phyloP scores from a whole-genome alignment of 2,888 invertebrate species.

The Thera britannica region DNA sequence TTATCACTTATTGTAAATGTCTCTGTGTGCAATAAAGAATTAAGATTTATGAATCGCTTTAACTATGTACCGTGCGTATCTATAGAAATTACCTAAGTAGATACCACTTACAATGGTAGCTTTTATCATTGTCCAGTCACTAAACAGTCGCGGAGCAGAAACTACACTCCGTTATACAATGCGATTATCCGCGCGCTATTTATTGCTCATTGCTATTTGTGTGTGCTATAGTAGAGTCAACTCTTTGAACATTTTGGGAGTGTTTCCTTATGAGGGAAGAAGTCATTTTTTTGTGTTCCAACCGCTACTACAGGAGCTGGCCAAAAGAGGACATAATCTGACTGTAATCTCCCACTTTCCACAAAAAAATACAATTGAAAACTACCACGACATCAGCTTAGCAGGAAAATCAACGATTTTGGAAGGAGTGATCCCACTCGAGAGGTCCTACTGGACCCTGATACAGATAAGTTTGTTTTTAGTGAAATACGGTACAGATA shows the following conservation, averaged over 20 bases:
- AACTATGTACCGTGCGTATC: neutral
- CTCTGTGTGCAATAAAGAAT: too few relatives aligned
- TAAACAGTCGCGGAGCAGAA: constrained; percentile 21
- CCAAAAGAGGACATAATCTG: constrained; percentile 86
- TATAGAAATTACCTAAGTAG: neutral
- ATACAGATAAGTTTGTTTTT: constrained; percentile 52
- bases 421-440: constrained; percentile 56
- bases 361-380: constrained; percentile 58
- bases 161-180: constrained; percentile 29
- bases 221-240: constrained; percentile 45
- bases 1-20: too few relatives aligned
- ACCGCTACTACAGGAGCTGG: constrained; percentile 84
- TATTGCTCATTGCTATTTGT: constrained; percentile 23
- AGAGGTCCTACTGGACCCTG: constrained; percentile 51
- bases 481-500: constrained; percentile 50
- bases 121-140: constrained; percentile 28
- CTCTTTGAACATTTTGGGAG: constrained; percentile 82
- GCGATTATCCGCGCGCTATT: constrained; percentile 26
- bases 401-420: constrained; percentile 56
- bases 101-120: constrained; percentile 6
- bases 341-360: constrained; percentile 88
- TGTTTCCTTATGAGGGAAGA: constrained; percentile 87
- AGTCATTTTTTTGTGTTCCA: constrained; percentile 88
- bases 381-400: constrained; percentile 68
- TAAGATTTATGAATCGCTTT: neutral